A percentile compares a stretch with the other conserved stretches of the same genome.
phyloP scores from a whole-genome alignment of 1,140 invertebrate genomes.

The Popillia japonica region DNA sequence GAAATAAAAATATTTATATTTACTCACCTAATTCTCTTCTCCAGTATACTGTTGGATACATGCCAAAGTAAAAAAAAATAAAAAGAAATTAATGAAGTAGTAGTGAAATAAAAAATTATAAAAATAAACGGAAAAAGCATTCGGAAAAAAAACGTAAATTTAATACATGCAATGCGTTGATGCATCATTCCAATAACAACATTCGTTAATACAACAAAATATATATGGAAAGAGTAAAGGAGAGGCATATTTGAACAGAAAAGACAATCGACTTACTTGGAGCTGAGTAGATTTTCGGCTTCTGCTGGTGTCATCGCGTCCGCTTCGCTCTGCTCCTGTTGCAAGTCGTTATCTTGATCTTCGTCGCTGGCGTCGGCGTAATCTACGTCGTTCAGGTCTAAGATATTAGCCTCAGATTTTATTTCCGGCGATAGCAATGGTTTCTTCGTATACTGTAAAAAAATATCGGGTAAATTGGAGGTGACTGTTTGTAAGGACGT shows the following conservation, averaged over 20 bases:
- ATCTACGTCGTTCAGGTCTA: slow-evolving; percentile 63
- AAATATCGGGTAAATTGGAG: background rate
- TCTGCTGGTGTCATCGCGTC: slow-evolving; percentile 85
- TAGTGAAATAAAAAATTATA: slow-evolving; percentile 38
- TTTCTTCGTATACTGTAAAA: slow-evolving; percentile 28
- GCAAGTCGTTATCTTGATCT: slow-evolving; percentile 52
- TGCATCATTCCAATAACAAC: slow-evolving; percentile 29
- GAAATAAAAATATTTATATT: slow-evolving; percentile 33
- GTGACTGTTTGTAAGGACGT: background rate
- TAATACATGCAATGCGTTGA: slow-evolving; percentile 21
- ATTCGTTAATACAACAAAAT: slow-evolving; percentile 9
- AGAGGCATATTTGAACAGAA: slow-evolving; percentile 40
- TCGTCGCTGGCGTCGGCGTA: slow-evolving; percentile 66
- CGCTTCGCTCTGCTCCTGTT: slow-evolving; percentile 60
- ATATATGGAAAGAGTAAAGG: background rate
- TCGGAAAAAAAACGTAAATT: slow-evolving; percentile 19
- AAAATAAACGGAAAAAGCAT: slow-evolving; percentile 40
- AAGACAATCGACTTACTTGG: slow-evolving; percentile 67
- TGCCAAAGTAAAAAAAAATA: slow-evolving; percentile 45
- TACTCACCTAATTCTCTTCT: slow-evolving; percentile 81
- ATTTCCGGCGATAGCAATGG: slow-evolving; percentile 34
- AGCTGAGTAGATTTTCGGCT: slow-evolving; percentile 82
- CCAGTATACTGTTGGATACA: slow-evolving; percentile 71
- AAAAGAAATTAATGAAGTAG: slow-evolving; percentile 37
- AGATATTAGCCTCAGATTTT: slow-evolving; percentile 57